Conservation (phyloP, 2,113 vertebrate genomes). For the Nyctereutes procyonoides region DNA sequence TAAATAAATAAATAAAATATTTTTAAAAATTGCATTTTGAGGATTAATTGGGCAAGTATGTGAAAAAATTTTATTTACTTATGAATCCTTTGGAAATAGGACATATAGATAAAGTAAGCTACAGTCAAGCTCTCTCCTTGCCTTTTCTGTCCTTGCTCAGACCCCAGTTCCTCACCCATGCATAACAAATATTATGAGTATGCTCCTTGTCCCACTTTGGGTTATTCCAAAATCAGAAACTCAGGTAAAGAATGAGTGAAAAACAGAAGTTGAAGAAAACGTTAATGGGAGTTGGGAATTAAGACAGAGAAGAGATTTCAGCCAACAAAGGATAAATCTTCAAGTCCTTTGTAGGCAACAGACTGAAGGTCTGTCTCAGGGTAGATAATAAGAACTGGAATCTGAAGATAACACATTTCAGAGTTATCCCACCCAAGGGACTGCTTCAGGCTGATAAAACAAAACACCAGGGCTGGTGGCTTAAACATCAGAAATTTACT, state of each 20-base stretch:
- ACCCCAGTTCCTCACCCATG: neutral
- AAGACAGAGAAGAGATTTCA: neutral
- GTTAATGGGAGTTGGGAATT: neutral
- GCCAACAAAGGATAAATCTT: neutral
- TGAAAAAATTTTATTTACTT: neutral
- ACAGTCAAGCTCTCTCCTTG: neutral
- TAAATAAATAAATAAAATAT: neutral
- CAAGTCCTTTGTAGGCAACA: neutral
- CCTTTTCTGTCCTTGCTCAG: neutral
- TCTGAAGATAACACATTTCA: neutral
- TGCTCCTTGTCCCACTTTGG: neutral
- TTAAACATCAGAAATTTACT: neutral
- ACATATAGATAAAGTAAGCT: neutral
- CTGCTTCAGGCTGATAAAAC: neutral
- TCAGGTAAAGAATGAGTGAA: neutral
- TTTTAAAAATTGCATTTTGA: neutral
- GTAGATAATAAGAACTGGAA: neutral
- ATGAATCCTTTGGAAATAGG: neutral
- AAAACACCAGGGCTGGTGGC: neutral
- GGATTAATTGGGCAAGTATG: neutral
- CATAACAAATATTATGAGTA: neutral
- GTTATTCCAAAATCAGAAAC: neutral
- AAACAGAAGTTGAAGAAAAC: neutral
- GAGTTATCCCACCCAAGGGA: neutral
- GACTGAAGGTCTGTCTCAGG: neutral